phyloP scores from a whole-genome alignment of 2,113 vertebrate species.

The Sclerurus mexicanus region DNA sequence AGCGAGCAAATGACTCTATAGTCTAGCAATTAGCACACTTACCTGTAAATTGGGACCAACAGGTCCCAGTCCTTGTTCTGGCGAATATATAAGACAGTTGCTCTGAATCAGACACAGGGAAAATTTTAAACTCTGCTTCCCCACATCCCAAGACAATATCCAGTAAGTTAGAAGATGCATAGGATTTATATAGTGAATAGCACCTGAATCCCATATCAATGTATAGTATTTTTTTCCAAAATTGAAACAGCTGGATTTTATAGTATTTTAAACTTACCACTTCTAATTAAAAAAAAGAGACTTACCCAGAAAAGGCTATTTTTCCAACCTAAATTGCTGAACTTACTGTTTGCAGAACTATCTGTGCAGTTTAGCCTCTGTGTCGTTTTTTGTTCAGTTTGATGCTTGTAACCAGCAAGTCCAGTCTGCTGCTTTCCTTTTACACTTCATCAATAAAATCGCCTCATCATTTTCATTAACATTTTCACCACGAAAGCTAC shows the following conservation, averaged over 20 bases:
- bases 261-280: not conserved
- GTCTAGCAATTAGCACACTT: constrained; percentile 50
- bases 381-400: not conserved
- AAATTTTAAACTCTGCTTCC: not conserved
- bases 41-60: not conserved
- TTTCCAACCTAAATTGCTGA: not conserved
- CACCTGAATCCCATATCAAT: not conserved
- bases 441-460: not conserved
- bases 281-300: not conserved
- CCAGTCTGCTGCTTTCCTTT: not conserved
- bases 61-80: constrained; percentile 35
- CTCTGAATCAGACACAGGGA: constrained; percentile 16
- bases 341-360: not conserved
- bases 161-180: not conserved
- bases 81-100: constrained; percentile 4
- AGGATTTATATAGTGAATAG: not conserved
- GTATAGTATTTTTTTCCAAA: not conserved
- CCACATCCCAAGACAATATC: not conserved
- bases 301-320: not conserved
- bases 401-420: not conserved
- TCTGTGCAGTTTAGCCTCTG: not conserved
- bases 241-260: not conserved
- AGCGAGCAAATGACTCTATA: constrained; percentile 43
- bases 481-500: not conserved
- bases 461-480: not conserved